Base-by-base conservation (phyloP, 1,140 invertebrate genomes). In the Vollenhovia emeryi region DNA sequence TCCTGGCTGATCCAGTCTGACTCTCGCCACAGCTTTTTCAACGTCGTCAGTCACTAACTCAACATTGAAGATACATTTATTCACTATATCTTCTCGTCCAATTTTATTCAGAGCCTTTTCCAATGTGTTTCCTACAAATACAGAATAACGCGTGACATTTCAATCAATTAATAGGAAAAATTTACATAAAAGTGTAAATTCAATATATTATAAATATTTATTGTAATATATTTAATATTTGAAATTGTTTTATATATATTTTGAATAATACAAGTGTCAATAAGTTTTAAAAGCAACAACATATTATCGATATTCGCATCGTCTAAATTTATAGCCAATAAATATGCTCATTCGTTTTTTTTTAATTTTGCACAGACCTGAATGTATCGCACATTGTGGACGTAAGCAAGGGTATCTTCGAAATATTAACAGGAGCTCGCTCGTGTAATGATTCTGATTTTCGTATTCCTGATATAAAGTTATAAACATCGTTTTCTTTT, bases 71-170 rank as follows among this genome's bases (percentile, higher is more conserved):
- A 98, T 98, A 93, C 98, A 99, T 86, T 98, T 97, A 76, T 97
- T 97, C 86, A 99, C 98, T 59, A 99, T 99, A 92, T 99, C 98
- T 89, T 99, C 98, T 74, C 98, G 96, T 66, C 97, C 97, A 76
- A 99, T 99, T 89, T 97, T 97, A 91, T 97, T 97, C 15, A 99
- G 95, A 1, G 98, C 98, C 90, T 98, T 97, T 94, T 99, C 98
- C 82, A 99, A 95, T 8, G 97, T 97, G 92, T 98, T 98, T 74
- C 98, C 98, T 96, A 93, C 27, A 89, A 94, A 86, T 48, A 40
- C 7, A 89, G n/a, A 73, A 45, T n/a, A 13, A 40, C 8, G 59
- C 8, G 43, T 15, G 1, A 50, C 57, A 7, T 33, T 62, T 78
- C 18, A 45, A 0, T 71, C 0, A 50, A 27, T 62, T 13, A 13